Base-by-base conservation (phyloP, 2,113 vertebrate species). In the Regulus satrapa region DNA sequence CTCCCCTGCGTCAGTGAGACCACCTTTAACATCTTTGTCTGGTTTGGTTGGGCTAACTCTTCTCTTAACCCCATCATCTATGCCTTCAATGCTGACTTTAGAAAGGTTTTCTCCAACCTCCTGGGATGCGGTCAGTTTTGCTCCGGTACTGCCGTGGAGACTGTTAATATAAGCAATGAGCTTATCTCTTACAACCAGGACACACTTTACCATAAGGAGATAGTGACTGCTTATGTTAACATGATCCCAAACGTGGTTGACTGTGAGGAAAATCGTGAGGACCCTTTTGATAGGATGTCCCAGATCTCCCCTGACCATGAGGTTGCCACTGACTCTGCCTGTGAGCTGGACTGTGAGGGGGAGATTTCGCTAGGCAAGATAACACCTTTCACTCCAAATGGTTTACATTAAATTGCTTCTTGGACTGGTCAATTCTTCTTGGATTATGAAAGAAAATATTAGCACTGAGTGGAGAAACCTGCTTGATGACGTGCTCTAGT, bases 21-120 rank as follows among this genome's bases (percentile, higher is more conserved):
- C 59, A 99, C 99, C 17, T 99, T 99, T 73, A 98, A 99, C 74
- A 97, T 99, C 45, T 99, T 99, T 8, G 99, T 99, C 90, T 99
- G 99, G 99, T 99, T 99, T 92, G 99, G 99, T 48, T 99, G 99
- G 99, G 98, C 99, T 74, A 99, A 99, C 97, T 99, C 99, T 10
- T 98, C 99, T 5, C 98, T 99, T 69, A 99, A 99, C 95, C 99
- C 99, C 51, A 95, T 99, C 85, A 99, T 99, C 88, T 99, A 99
- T 82, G 99, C 99, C 59, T 99, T 99, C 97, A 99, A 99, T 66
- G 98, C 99, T 2, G 99, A 99, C 95, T 99, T 99, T 85, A 98
- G 99, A 81, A 98, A 98, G 96, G 99, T 99, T 83, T 99, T 99
- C 68, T 98, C 98, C 76, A 98, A 98, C 90, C 98, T 99, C 16